A percentile compares a stretch with the other conserved stretches of the same genome.
Evolutionary conservation across 2,797 vertebrate species (phyloP).

Genomic region (Acridotheres tristis): DNA sequence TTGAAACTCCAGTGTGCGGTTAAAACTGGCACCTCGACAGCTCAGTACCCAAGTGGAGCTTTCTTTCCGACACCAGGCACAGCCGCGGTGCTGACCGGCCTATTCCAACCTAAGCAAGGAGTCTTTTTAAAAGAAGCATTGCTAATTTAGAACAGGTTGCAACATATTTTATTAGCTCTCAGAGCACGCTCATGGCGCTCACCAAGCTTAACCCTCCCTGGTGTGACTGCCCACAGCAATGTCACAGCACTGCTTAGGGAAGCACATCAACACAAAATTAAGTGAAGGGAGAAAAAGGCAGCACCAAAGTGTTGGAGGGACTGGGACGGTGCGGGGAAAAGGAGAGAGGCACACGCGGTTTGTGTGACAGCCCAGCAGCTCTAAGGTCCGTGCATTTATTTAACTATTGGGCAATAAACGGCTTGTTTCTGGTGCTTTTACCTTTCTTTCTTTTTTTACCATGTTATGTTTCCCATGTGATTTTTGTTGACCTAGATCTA

Average conservation of each 20-base stretch:
- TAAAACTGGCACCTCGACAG: not conserved
- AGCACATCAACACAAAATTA: not conserved
- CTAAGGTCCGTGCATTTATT: not conserved
- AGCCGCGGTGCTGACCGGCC: rapidly evolving
- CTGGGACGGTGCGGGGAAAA: rapidly evolving
- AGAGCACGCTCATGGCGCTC: rapidly evolving
- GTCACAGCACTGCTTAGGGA: not conserved
- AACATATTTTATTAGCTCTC: not conserved
- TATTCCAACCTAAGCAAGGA: no score
- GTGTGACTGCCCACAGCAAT: not conserved
- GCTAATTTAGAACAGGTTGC: not conserved
- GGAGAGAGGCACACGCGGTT: rapidly evolving
- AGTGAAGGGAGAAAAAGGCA: rapidly evolving
- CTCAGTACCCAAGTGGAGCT: not conserved
- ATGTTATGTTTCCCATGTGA: not conserved
- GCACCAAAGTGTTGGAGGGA: not conserved
- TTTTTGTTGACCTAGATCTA: not conserved
- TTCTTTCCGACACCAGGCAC: not conserved
- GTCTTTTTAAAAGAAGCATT: not conserved
- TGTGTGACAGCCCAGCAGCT: not conserved
- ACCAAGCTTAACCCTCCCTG: rapidly evolving
- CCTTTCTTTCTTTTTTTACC: not conserved
- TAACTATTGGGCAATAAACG: not conserved
- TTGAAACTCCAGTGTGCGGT: not conserved
- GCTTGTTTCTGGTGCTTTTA: not conserved